phyloP scores from a whole-genome alignment of 2,888 invertebrate genomes.

The Prenolepis imparis region DNA sequence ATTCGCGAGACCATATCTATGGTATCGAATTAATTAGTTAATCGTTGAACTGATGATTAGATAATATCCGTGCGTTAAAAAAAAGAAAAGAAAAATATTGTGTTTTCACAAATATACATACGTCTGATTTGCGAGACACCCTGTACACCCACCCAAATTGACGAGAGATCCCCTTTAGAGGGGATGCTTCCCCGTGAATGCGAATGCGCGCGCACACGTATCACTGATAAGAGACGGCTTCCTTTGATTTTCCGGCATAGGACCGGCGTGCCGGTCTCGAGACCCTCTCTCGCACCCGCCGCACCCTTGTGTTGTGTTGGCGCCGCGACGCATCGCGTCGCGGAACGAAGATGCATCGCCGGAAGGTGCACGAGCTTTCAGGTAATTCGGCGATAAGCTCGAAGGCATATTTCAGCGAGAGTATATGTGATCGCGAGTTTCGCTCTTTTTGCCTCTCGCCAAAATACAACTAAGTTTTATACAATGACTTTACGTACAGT shows the following conservation, averaged over 20 bases:
- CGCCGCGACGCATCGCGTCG: conserved; percentile 41
- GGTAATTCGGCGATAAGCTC: conserved; percentile 13
- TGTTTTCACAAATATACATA: not conserved
- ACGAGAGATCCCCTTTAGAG: not conserved
- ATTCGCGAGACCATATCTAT: not conserved
- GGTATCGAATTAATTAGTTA: not conserved
- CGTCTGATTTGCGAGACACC: not conserved
- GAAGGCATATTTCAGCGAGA: not conserved
- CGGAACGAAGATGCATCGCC: conserved; percentile 36
- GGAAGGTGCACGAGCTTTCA: conserved; percentile 45
- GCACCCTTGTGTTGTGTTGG: conserved; percentile 43
- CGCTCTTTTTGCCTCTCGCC: not conserved
- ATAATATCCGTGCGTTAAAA: not conserved
- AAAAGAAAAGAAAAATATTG: not conserved
- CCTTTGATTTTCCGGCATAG: conserved; percentile 45
- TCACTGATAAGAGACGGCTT: conserved; percentile 42
- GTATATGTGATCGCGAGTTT: not conserved
- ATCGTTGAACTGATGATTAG: not conserved
- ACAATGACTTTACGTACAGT: not conserved
- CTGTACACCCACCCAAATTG: not conserved
- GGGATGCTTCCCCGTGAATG: not conserved
- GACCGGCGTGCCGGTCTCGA: conserved; percentile 17
- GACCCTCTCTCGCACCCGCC: conserved; percentile 28
- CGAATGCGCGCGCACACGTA: conserved; percentile 19
- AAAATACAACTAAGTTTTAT: not conserved